Base-by-base conservation (phyloP, 2,888 invertebrate species). In the Cataglyphis albicans region DNA sequence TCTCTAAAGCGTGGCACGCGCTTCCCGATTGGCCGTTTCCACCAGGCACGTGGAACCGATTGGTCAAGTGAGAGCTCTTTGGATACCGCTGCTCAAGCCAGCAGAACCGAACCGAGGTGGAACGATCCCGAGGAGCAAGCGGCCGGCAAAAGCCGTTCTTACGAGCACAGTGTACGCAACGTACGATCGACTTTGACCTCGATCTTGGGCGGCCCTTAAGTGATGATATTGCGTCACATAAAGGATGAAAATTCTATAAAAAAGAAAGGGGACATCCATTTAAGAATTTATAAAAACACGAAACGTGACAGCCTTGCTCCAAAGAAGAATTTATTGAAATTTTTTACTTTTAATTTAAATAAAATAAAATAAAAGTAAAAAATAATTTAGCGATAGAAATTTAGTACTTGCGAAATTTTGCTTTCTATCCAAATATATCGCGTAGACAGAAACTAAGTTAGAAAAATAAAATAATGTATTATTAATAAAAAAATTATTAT, bases 21-120 rank as follows among this genome's bases (percentile, higher is more conserved):
- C 85, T 88, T 86, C 86, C 67, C 64, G 92, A 92, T 92, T 91
- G 92, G 92, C 86, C 90, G 88, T 86, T 93, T 92, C 92, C 89
- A 90, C 84, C 90, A 88, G 87, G 90, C 87, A 86, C 89, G 80
- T 81, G 82, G 83, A 84, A 86, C 87, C 83, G 90, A 90, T 92
- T 91, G 91, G 92, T 83, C 87, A 84, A 85, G 82, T 84, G 82
- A 72, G 84, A 84, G 76, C 73, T 10, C 68, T 67, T 15, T 55
- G 41, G 35, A 10, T 75, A n/a, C 41, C n/a, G 68, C 38, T 88
- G 88, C 52, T 86, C 89, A 68, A 52, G 32, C 63, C 57, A 82
- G 86, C 89, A 83, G 87, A 89, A 89, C 87, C 76, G 80, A 78
- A 64, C 86, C 78, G 82, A 72, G 75, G 38, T 64, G 18, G 59